Evolutionary conservation across 2,888 invertebrate genomes (phyloP).

Genomic region (Shargacucullia verbasci): DNA sequence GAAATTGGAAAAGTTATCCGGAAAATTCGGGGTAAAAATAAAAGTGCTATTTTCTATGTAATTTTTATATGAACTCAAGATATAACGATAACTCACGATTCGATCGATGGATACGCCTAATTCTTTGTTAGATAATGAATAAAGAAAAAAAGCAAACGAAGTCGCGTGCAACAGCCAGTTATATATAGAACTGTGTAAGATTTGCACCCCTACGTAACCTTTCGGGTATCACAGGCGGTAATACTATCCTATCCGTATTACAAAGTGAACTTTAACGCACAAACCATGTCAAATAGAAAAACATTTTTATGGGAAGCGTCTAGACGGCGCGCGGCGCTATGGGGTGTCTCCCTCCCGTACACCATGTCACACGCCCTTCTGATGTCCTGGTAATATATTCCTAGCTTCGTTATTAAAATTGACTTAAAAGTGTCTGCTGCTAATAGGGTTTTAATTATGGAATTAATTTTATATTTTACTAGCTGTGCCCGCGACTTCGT

Average conservation of each 20-base stretch:
- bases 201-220: background rate
- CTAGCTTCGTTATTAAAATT: conserved; percentile 18
- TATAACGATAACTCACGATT: too few relatives aligned
- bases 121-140: too few relatives aligned
- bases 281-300: conserved; percentile 21
- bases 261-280: conserved; percentile 27
- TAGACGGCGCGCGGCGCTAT: conserved; percentile 60
- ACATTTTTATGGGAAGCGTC: conserved; percentile 50
- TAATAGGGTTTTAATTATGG: conserved; percentile 28
- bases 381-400: conserved; percentile 42
- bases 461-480: too few relatives aligned
- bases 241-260: background rate
- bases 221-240: background rate
- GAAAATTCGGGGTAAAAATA: too few relatives aligned
- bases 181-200: too few relatives aligned
- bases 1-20: too few relatives aligned
- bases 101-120: too few relatives aligned
- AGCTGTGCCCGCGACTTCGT: too few relatives aligned
- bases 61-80: too few relatives aligned
- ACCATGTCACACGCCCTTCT: conserved; percentile 43
- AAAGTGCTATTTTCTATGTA: too few relatives aligned
- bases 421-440: conserved; percentile 17
- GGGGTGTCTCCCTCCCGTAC: conserved; percentile 39
- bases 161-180: too few relatives aligned
- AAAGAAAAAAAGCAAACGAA: too few relatives aligned